A percentile compares a stretch with the other conserved stretches of the same genome.
Conservation (phyloP, 1,140 invertebrate genomes). For the Helicoverpa armigera region DNA sequence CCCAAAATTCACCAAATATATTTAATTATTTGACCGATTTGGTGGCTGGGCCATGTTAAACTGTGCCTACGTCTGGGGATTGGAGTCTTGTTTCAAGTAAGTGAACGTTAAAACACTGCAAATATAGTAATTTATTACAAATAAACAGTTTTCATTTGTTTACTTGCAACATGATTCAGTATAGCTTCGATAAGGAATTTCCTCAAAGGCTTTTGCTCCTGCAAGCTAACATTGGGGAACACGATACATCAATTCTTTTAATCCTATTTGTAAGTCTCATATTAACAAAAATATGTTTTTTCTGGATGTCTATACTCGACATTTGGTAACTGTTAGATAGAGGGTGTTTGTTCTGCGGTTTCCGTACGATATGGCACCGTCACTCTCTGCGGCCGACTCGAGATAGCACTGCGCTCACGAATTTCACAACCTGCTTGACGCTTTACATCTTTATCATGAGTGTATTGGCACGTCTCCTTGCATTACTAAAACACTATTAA, state of each 20-base stretch:
- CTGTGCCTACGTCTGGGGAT: not conserved
- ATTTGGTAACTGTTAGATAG: not conserved
- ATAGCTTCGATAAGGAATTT: no score
- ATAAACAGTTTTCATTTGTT: not conserved
- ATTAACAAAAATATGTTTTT: not conserved
- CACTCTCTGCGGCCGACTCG: not conserved
- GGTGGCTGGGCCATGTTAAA: not conserved
- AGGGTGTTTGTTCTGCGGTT: not conserved
- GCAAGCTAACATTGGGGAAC: not conserved
- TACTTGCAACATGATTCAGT: not conserved
- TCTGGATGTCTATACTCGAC: conserved; percentile 24
- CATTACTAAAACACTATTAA: no score
- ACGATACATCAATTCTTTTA: conserved; percentile 9
- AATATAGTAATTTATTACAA: no score
- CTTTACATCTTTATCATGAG: not conserved
- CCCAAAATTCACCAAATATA: no score
- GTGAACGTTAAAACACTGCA: conserved; percentile 4
- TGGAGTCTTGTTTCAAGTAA: not conserved
- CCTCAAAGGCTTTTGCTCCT: not conserved
- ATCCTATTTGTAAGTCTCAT: not conserved
- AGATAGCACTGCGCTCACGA: not conserved
- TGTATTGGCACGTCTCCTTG: no score
- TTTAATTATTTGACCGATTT: not conserved
- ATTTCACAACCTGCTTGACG: not conserved
- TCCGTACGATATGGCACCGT: not conserved